These are phyloP conservation scores for Watsonalla binaria DNA, from an alignment of 2,888 invertebrate species.

Conservation along the genomic window DNA sequence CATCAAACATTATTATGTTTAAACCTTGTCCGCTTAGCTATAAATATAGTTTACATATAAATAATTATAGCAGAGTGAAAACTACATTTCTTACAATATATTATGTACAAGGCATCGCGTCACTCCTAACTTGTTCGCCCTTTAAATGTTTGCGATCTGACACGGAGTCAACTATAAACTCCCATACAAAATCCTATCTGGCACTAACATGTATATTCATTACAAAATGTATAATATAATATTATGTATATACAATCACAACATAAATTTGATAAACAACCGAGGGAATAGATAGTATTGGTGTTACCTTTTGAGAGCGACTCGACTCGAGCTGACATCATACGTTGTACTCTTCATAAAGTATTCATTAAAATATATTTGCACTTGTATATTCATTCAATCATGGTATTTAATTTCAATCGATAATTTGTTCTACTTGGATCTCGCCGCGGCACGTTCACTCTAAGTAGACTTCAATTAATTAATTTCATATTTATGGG, in stretches of 20 bases:
- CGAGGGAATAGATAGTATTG: slow-evolving; percentile 59
- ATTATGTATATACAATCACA: slow-evolving; percentile 76
- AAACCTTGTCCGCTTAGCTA: slow-evolving; percentile 58
- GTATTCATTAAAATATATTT: slow-evolving; percentile 45
- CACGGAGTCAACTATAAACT: slow-evolving; percentile 48
- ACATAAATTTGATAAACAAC: slow-evolving; percentile 76
- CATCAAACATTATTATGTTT: slow-evolving; percentile 55
- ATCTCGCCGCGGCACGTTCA: slow-evolving; percentile 9
- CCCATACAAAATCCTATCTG: slow-evolving; percentile 75
- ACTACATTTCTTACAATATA: slow-evolving; percentile 70
- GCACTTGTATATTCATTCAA: slow-evolving; percentile 32
- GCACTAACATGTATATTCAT: slow-evolving; percentile 76
- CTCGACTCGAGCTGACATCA: slow-evolving; percentile 27
- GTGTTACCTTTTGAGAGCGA: slow-evolving; percentile 46
- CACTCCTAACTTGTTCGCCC: slow-evolving; percentile 39
- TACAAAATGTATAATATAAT: slow-evolving; percentile 76
- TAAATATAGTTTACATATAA: slow-evolving; percentile 73
- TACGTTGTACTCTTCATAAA: slow-evolving; percentile 44
- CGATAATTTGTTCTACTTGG: slow-evolving; percentile 30
- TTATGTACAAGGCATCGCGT: slow-evolving; percentile 74
- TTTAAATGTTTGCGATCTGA: slow-evolving; percentile 17
- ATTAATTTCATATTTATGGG: slow-evolving; percentile 12
- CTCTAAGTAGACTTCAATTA: slow-evolving; percentile 15
- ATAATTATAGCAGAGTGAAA: slow-evolving; percentile 74
- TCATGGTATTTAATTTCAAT: slow-evolving; percentile 22